A percentile compares a stretch with the other conserved stretches of the same genome.
phyloP scores from a whole-genome alignment of 2,113 vertebrate genomes.

The Haemorhous mexicanus region DNA sequence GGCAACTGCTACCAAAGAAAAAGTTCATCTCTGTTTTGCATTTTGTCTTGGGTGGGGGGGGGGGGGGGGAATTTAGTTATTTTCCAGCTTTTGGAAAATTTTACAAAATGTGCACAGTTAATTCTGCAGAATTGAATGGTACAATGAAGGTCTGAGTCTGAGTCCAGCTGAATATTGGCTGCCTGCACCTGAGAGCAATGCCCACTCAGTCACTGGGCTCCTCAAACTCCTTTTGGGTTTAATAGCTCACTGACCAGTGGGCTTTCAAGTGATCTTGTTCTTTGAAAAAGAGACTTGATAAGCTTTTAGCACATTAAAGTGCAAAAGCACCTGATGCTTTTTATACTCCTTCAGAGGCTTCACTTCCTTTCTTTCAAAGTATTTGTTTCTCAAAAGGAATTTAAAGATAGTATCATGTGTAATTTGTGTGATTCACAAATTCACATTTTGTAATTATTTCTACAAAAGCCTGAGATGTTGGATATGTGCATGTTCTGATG shows the following conservation, averaged over 20 bases:
- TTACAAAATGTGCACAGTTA: not conserved
- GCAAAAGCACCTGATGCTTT: slow-evolving; percentile 5
- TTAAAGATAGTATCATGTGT: not conserved
- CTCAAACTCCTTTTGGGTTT: not conserved
- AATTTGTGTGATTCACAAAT: slow-evolving; percentile 13
- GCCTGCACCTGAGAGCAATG: not conserved
- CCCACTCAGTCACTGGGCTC: not conserved
- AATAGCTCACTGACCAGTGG: not conserved
- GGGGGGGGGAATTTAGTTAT: fast-evolving
- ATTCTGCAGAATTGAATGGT: not conserved
- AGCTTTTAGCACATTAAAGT: not conserved
- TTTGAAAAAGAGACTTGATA: slow-evolving; percentile 8
- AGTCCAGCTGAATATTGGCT: not conserved
- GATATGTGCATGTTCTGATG: not conserved
- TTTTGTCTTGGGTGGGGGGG: not conserved
- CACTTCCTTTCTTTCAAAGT: not conserved
- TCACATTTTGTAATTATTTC: slow-evolving; percentile 34
- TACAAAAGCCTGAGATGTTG: slow-evolving; percentile 3
- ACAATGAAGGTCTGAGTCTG: not conserved
- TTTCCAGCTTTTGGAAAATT: not conserved
- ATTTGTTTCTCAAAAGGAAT: slow-evolving; percentile 29
- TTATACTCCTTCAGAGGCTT: not conserved
- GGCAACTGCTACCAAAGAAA: not conserved
- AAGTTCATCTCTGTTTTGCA: not conserved
- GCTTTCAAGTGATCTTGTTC: not conserved